Evolutionary conservation across 2,113 vertebrate genomes (phyloP), one percentile per base, ranked within the genome.

Genomic region (Ranitomeya variabilis): DNA sequence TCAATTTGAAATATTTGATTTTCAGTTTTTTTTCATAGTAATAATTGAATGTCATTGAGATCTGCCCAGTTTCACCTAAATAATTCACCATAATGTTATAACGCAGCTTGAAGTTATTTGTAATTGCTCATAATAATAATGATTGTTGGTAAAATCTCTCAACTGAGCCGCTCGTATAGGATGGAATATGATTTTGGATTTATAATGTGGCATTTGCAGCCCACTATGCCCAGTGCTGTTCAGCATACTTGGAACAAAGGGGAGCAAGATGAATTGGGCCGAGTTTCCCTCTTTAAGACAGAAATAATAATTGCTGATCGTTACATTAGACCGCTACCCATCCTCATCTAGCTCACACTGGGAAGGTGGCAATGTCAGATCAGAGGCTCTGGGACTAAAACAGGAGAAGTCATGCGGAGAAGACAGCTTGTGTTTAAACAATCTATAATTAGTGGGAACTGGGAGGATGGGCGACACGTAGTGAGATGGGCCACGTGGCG

Each of bases 361-460:
- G 31, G n/a, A 83, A 84, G 69, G 71, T 67, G 87, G 69, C 13
- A 66, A 37, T 55, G 73, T 62, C 69, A 83, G 80, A 83, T 84
- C 80, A 88, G 69, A 88, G 80, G 81, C 80, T 84, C 66, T 77
- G 80, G 69, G 80, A 52, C 83, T 88, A 84, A 88, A 77, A 88
- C 71, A 80, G 62, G 71, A 54, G 87, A 84, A 88, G 71, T 88
- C 71, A 78, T 78, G 82, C 71, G 67, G 80, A 55, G 80, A 73
- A 82, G 79, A 88, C 80, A 88, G 77, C 78, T 83, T 88, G 69
- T 83, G 80, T 83, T 88, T 88, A 67, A 88, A 77, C 80, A 88
- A 77, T 83, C 82, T 60, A 67, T 77, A 83, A 84, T 83, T 88
- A 83, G 74, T 12, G 11, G n/a, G 80, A 54, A 55, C 69, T 60